Percentiles rank a stretch among this genome's conserved stretches.
Evolutionary conservation across 2,797 vertebrate genomes (phyloP).

Genomic region (Delichon dasypus): DNA sequence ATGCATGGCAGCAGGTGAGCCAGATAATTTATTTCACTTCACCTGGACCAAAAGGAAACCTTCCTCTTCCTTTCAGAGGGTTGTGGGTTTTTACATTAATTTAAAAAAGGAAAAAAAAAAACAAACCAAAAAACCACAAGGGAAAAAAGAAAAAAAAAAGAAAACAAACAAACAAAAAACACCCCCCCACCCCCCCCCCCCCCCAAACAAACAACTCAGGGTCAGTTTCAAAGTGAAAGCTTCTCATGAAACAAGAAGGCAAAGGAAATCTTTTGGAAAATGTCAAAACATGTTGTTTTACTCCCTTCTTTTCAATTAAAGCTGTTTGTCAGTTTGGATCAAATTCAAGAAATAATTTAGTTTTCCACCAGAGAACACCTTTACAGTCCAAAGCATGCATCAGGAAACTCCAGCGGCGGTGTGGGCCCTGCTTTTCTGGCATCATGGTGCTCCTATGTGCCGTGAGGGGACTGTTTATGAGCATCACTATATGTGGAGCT

Average conservation of each 20-base stretch:
- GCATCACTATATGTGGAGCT: not conserved
- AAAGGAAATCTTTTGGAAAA: not conserved
- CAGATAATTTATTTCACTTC: not conserved
- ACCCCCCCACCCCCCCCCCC: no score
- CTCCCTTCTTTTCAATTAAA: not conserved
- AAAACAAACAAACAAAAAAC: no score
- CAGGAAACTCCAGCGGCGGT: fast-evolving
- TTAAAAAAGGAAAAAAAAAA: fast-evolving
- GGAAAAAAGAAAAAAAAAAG: fast-evolving
- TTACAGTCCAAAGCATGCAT: fast-evolving
- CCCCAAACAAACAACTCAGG: not conserved
- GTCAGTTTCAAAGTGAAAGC: not conserved
- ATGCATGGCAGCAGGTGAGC: fast-evolving
- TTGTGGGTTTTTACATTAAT: not conserved
- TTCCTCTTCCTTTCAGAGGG: not conserved
- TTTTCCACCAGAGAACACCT: not conserved
- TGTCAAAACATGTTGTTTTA: not conserved
- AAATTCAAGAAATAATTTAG: not conserved
- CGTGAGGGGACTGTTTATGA: not conserved
- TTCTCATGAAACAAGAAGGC: not conserved
- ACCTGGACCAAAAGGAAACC: not conserved
- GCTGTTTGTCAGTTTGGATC: not conserved
- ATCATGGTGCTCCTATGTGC: not conserved
- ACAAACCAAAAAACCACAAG: no score
- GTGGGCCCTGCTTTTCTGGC: not conserved